These are phyloP conservation scores for Glyphotaelius pellucidus DNA, from an alignment of 2,888 invertebrate species.

Conservation along the genomic window DNA sequence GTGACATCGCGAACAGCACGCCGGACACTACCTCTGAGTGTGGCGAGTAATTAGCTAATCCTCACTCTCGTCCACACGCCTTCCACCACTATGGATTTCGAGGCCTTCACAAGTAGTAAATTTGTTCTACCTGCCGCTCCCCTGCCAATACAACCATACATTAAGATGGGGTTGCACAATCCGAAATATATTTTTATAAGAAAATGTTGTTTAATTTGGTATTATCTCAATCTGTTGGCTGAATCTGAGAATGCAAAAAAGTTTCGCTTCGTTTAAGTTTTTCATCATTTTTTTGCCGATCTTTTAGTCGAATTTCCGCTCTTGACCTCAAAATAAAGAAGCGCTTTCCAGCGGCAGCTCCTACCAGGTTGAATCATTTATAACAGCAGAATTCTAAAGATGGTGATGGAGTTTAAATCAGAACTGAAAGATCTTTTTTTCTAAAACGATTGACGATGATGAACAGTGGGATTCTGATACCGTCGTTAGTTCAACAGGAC, in stretches of 20 bases:
- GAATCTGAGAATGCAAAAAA: not conserved
- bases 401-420: not conserved
- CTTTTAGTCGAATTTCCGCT: not conserved
- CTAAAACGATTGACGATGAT: not conserved
- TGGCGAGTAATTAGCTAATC: too few species aligned
- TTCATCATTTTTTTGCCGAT: not conserved
- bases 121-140: too few species aligned
- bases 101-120: too few species aligned
- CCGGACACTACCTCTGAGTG: too few species aligned
- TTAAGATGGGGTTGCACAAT: too few species aligned
- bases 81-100: too few species aligned
- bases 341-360: not conserved
- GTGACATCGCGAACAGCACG: too few species aligned
- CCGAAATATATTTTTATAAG: too few species aligned
- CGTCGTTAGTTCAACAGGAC: not conserved
- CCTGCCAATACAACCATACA: too few species aligned
- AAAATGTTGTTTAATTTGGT: constrained; percentile 17
- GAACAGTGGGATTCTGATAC: constrained; percentile 13
- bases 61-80: too few species aligned
- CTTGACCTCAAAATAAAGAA: not conserved
- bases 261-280: not conserved
- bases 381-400: not conserved
- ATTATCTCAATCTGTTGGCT: not conserved
- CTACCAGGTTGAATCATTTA: not conserved
- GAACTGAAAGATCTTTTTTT: not conserved